Percentiles rank a stretch among this genome's conserved stretches.
These are phyloP conservation scores for Paguma larvata DNA, from an alignment of 2,797 vertebrate species.

Conservation along the genomic window DNA sequence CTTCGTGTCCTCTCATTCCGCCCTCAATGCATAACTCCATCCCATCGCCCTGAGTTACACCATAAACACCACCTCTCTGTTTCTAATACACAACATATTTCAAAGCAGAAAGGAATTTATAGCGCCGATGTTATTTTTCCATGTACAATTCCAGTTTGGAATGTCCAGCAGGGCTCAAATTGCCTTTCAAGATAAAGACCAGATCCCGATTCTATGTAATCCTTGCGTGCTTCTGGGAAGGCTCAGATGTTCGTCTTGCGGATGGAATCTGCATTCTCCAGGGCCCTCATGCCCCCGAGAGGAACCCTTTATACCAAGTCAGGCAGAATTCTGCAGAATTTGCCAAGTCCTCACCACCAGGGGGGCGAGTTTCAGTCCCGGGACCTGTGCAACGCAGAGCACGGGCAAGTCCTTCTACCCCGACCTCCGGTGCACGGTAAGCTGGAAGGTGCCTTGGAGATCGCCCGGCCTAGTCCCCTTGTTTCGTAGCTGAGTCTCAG, in stretches of 20 bases:
- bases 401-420: neutral
- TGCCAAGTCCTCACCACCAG: neutral
- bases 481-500: neutral
- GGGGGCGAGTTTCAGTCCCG: neutral
- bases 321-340: neutral
- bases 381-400: neutral
- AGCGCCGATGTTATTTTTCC: conserved; percentile 66
- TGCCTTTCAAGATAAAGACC: conserved; percentile 66
- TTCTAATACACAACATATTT: conserved; percentile 67
- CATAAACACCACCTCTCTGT: conserved; percentile 59
- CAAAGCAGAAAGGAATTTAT: conserved; percentile 72
- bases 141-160: conserved; percentile 54
- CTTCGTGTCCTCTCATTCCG: neutral
- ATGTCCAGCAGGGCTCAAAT: conserved; percentile 48
- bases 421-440: no score
- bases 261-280: conserved; percentile 23
- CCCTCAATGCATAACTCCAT: neutral
- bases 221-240: conserved; percentile 47
- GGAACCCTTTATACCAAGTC: neutral
- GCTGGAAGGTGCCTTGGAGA: neutral
- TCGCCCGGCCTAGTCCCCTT: neutral
- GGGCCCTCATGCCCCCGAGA: neutral
- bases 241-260: neutral
- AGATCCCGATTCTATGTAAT: conserved; percentile 44
- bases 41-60: conserved; percentile 57